phyloP scores from a whole-genome alignment of 1,140 invertebrate species.

The Eueides isabella region DNA sequence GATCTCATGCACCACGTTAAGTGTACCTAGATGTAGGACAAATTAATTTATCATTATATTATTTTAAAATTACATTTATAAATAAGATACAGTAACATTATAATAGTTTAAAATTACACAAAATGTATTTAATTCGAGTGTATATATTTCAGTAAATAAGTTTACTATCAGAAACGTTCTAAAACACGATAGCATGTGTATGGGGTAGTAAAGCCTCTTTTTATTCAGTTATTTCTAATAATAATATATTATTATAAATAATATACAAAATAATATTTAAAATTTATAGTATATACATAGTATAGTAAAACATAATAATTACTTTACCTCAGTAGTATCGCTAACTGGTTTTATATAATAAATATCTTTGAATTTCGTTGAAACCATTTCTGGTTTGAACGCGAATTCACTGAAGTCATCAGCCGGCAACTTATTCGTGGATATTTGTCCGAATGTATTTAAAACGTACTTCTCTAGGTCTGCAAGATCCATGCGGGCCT shows the following conservation, averaged over 20 bases:
- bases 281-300: too few relatives aligned
- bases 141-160: too few relatives aligned
- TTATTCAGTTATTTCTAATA: too few relatives aligned
- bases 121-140: neutral
- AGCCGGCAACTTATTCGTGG: conserved; percentile 84
- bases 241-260: too few relatives aligned
- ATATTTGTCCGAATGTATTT: conserved; percentile 82
- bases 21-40: conserved; percentile 83
- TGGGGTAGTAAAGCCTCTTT: neutral
- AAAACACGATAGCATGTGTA: too few relatives aligned
- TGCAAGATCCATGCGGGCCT: conserved; percentile 90
- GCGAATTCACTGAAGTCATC: conserved; percentile 82
- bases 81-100: too few relatives aligned
- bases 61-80: too few relatives aligned
- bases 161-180: too few relatives aligned
- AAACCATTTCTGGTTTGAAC: conserved; percentile 63
- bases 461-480: conserved; percentile 84
- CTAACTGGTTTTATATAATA: conserved; percentile 92
- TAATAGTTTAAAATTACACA: too few relatives aligned
- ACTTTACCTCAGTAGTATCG: conserved; percentile 85
- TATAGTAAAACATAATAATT: neutral
- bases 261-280: too few relatives aligned
- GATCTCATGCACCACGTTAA: conserved; percentile 92
- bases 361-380: conserved; percentile 86
- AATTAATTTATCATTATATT: too few relatives aligned